These are phyloP conservation scores for Dinoponera quadriceps DNA, from an alignment of 1,140 invertebrate genomes.

Conservation along the genomic window DNA sequence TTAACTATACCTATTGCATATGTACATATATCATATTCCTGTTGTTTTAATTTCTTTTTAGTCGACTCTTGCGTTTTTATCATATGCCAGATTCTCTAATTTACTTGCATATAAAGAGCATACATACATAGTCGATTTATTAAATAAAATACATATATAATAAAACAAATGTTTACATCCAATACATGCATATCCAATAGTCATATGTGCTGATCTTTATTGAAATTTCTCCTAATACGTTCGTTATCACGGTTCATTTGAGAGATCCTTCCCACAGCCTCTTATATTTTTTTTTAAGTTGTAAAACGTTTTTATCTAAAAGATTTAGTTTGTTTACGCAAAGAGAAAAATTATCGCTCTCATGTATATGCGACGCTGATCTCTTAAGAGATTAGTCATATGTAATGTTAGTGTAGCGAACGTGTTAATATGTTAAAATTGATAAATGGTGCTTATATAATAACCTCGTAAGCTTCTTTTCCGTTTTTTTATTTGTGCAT, in stretches of 20 bases:
- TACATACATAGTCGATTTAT: slow-evolving; percentile 72
- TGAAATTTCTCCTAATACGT: slow-evolving; percentile 9
- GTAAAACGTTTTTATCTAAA: too few relatives aligned
- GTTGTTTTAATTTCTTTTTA: slow-evolving; percentile 64
- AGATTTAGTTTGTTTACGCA: too few relatives aligned
- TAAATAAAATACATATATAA: slow-evolving; percentile 68
- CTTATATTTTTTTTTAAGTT: too few relatives aligned
- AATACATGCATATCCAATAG: slow-evolving; percentile 35
- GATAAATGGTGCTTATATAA: not conserved
- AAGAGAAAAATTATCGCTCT: too few relatives aligned
- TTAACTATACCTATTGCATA: slow-evolving; percentile 64
- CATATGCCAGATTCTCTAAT: slow-evolving; percentile 38
- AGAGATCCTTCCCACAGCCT: too few relatives aligned
- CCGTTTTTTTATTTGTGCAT: slow-evolving; percentile 18
- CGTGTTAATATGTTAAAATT: slow-evolving; percentile 13
- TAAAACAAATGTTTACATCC: slow-evolving; percentile 24
- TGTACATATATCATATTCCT: slow-evolving; percentile 72
- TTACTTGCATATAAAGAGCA: slow-evolving; percentile 60
- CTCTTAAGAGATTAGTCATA: too few relatives aligned
- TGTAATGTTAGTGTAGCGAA: too few relatives aligned
- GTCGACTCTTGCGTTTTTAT: slow-evolving; percentile 30
- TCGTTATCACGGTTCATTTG: too few relatives aligned
- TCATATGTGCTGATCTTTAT: slow-evolving; percentile 11
- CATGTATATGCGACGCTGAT: too few relatives aligned
- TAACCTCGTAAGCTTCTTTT: not conserved